Percentiles rank a stretch among this genome's conserved stretches.
These are phyloP conservation scores for Lasioglossum figueresi DNA, from an alignment of 2,888 invertebrate species.

Conservation along the genomic window DNA sequence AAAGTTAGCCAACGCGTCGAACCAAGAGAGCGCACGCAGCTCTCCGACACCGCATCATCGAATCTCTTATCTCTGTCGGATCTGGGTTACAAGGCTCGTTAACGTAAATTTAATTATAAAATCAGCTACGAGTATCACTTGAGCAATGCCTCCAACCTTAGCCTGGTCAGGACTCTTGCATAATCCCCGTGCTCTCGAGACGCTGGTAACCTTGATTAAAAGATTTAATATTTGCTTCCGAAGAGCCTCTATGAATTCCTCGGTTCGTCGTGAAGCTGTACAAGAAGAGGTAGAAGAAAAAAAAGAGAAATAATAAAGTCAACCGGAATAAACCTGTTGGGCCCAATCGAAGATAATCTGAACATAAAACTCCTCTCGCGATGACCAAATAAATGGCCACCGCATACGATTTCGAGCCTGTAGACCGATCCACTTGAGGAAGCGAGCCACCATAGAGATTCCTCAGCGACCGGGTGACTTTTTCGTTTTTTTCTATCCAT, in stretches of 20 bases:
- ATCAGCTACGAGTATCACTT: background rate
- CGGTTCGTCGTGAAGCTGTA: background rate
- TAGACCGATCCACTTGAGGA: background rate
- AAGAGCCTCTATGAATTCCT: background rate
- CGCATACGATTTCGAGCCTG: background rate
- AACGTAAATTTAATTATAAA: background rate
- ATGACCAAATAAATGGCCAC: background rate
- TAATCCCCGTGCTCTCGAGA: background rate
- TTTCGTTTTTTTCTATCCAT: background rate
- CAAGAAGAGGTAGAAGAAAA: background rate
- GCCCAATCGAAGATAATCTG: background rate
- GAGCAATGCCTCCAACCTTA: background rate
- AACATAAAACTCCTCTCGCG: background rate
- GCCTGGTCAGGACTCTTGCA: constrained; percentile 4
- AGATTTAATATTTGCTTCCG: background rate
- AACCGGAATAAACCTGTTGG: constrained; percentile 1
- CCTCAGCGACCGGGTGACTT: background rate
- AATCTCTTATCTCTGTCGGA: background rate
- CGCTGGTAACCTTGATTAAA: background rate
- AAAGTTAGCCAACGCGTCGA: constrained; percentile 1
- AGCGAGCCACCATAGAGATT: background rate
- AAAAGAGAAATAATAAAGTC: background rate
- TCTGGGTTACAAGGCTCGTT: constrained; percentile 9
- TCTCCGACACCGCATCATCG: background rate
- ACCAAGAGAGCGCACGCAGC: background rate